phyloP scores from a whole-genome alignment of 2,888 invertebrate species.

The Thymelicus lineola region DNA sequence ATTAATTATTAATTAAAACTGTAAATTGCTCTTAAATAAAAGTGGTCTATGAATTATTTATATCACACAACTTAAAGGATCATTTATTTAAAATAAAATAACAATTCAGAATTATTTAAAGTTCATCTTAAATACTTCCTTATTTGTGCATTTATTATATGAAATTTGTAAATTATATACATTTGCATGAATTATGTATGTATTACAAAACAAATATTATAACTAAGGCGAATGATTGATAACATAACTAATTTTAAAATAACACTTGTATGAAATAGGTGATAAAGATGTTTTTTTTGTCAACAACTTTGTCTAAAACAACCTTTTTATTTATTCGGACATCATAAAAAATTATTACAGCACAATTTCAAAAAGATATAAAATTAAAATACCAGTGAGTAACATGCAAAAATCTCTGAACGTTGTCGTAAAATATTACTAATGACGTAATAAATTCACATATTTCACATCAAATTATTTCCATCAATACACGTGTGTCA shows the following conservation, averaged over 20 bases:
- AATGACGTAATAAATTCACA: constrained; percentile 41
- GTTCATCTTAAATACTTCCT: constrained; percentile 16
- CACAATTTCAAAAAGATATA: not conserved
- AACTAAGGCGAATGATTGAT: constrained; percentile 6
- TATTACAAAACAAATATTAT: constrained; percentile 15
- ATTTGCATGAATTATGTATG: not conserved
- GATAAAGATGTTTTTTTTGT: constrained; percentile 7
- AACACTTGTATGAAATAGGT: constrained; percentile 8
- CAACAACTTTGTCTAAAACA: constrained; percentile 5
- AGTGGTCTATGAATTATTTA: not conserved
- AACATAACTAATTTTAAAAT: not conserved
- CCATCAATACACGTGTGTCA: constrained; percentile 40
- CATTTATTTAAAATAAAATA: not conserved
- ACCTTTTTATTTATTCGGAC: not conserved
- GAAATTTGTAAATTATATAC: not conserved
- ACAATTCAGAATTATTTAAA: not conserved
- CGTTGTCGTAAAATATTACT: constrained; percentile 22
- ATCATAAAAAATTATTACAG: not conserved
- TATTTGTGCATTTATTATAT: not conserved
- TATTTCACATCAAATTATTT: constrained; percentile 42
- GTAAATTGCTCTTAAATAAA: not conserved
- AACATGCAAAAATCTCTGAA: not conserved
- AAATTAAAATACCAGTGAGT: constrained; percentile 4
- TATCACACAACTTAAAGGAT: not conserved
- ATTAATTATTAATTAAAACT: not conserved